Evolutionary conservation across 2,113 vertebrate species (phyloP).

Genomic region (Onychostruthus taczanowskii): DNA sequence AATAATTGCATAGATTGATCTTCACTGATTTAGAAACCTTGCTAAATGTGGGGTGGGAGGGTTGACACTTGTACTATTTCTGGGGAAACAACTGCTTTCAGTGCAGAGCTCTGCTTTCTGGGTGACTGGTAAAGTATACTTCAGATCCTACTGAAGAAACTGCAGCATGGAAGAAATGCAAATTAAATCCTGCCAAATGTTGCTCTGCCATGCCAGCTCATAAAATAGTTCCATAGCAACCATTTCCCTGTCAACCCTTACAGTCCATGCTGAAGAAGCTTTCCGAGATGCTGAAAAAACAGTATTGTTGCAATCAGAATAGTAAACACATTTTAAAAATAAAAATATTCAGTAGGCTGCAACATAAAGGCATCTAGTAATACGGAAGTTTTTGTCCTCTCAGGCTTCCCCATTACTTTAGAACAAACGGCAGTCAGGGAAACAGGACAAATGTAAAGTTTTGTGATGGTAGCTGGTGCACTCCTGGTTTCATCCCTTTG

Average conservation of each 20-base stretch:
- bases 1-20: background rate
- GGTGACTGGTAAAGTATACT: background rate
- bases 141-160: background rate
- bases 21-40: background rate
- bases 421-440: background rate
- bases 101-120: background rate
- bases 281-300: background rate
- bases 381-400: background rate
- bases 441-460: background rate
- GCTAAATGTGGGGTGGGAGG: background rate
- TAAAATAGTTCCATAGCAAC: conserved; percentile 51
- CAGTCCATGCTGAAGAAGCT: background rate
- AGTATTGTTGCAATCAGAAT: background rate
- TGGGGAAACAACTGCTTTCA: background rate
- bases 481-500: background rate
- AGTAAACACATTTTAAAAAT: background rate
- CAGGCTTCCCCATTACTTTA: background rate
- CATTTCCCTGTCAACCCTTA: conserved; percentile 5
- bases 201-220: background rate
- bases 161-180: background rate
- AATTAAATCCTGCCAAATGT: conserved; percentile 21
- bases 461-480: background rate
- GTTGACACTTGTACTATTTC: background rate
- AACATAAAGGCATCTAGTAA: background rate
- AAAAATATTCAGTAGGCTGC: background rate